Evolutionary conservation across 2,797 vertebrate genomes (phyloP), one percentile per base, ranked within the genome.

Genomic region (Euphonia xanthogaster): DNA sequence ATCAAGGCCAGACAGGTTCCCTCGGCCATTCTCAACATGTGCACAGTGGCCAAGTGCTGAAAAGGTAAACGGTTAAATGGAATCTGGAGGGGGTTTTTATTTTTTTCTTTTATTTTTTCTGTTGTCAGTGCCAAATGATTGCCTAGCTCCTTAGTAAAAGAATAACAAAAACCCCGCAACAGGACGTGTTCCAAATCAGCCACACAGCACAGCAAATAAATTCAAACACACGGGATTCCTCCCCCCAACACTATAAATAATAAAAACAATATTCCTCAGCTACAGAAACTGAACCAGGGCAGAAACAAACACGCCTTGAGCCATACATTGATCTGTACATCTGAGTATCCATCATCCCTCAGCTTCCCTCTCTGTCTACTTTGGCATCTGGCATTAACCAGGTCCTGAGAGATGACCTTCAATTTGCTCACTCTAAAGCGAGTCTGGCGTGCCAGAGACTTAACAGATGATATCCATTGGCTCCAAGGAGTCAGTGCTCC

Each of bases 321-420:
- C 76, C 71, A 37, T 0, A 23, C 70, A 37, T 33, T 42, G 82
- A 94, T 63, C 94, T 48, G 57, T 10, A 35, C 50, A 47, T 84
- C 74, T 45, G 60, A 55, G 35, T 8, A 95, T 94, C 88, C 44
- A 91, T 94, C 93, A 89, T 21, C 61, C 61, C 61, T 61, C 88
- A 33, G 66, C 53, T 90, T 68, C 86, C 79, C 40, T 55, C 83
- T 70, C 93, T 67, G 93, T 88, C 95, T 94, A 4, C 91, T 93
- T 50, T 71, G 91, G 91, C 95, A 96, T 88, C 76, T 91, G 91
- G 96, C 95, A 93, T 88, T 96, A 96, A 95, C 87, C 95, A 94
- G 96, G 71, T 91, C 94, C 92, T 95, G 77, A 96, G 96, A 88
- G 89, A 93, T n/a, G 87, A 96, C 93, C 93, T 95, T 95, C 93